Evolutionary conservation across 2,888 invertebrate species (phyloP), one percentile per base, ranked within the genome.

Genomic region (Pterobdella sp.): DNA sequence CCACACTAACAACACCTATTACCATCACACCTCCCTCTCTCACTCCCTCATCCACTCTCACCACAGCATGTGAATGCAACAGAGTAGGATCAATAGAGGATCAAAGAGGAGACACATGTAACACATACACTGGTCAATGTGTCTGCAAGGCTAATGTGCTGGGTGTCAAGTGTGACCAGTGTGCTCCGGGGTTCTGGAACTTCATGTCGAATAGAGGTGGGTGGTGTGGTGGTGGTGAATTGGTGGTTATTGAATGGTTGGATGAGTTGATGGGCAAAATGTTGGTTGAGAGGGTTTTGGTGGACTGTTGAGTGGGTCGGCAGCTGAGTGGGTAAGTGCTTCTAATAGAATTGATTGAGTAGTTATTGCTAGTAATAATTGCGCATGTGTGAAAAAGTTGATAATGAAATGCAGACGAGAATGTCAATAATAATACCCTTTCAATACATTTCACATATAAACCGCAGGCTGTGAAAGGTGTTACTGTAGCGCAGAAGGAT

Each of bases 401-500:
- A n/a, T n/a, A n/a, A n/a, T n/a, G n/a, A n/a, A n/a, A n/a, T n/a
- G n/a, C n/a, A n/a, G n/a, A n/a, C n/a, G n/a, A n/a, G n/a, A n/a
- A n/a, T n/a, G n/a, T n/a, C n/a, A n/a, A n/a, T n/a, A n/a, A n/a
- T n/a, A n/a, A n/a, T n/a, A n/a, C n/a, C n/a, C n/a, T n/a, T n/a
- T n/a, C n/a, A n/a, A n/a, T n/a, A n/a, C n/a, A n/a, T n/a, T n/a
- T n/a, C n/a, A n/a, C n/a, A n/a, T n/a, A n/a, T n/a, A n/a, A n/a
- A n/a, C n/a, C n/a, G n/a, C 65, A 77, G 77, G 77, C 49, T 77
- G 77, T 70, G 75, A 75, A 64, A 52, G 70, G 4, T 77, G 77
- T 83, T 88, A 91, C 78, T 98, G 98, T 82, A 91, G 97, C 83
- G 86, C 90, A 0, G 88, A 91, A 76, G 98, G 98, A 18, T 82